Percentiles rank a stretch among this genome's conserved stretches.
phyloP scores from a whole-genome alignment of 2,113 vertebrate genomes.

The Aphelocoma coerulescens region DNA sequence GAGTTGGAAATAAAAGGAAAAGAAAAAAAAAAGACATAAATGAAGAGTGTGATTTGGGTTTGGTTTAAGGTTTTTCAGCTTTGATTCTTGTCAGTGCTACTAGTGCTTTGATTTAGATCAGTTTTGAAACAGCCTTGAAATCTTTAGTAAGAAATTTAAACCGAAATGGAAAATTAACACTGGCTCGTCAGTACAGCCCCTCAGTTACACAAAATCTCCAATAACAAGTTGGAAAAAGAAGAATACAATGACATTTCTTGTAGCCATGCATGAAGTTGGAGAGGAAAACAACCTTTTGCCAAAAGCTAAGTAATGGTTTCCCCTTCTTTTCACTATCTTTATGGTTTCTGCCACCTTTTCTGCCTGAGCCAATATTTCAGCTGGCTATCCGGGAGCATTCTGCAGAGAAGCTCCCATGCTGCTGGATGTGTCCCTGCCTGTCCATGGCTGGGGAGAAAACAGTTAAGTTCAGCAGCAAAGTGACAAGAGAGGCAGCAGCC shows the following conservation, averaged over 20 bases:
- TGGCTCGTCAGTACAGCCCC: background rate
- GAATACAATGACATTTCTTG: background rate
- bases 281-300: background rate
- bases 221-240: background rate
- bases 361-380: background rate
- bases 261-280: background rate
- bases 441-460: background rate
- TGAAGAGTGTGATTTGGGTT: background rate
- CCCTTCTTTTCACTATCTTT: background rate
- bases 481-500: conserved; percentile 4
- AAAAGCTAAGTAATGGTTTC: background rate
- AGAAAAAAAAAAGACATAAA: background rate
- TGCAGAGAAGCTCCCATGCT: background rate
- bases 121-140: background rate
- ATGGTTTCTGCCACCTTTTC: background rate
- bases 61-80: background rate
- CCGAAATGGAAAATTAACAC: background rate
- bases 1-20: background rate
- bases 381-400: background rate
- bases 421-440: background rate
- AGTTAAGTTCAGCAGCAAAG: background rate
- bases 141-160: background rate
- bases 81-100: background rate
- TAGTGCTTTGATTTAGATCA: background rate
- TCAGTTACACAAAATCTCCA: background rate